A percentile compares a stretch with the other conserved stretches of the same genome.
Conservation (phyloP, 37 sponge, comb jelly and placozoan genomes). For the Ianthella basta region DNA sequence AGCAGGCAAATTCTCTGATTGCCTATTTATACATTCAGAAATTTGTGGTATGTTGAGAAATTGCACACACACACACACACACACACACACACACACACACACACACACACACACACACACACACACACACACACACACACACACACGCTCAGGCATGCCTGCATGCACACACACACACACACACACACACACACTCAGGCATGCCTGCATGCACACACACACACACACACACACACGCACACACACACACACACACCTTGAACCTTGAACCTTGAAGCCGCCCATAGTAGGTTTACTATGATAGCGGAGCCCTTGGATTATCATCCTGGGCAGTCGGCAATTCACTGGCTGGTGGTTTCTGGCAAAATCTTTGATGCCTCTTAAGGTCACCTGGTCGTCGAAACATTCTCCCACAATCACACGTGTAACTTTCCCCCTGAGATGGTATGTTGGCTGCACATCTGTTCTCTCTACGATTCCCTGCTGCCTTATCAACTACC, state of each 20-base stretch:
- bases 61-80: too few species aligned
- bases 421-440: neutral
- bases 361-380: neutral
- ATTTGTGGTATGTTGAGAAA: too few species aligned
- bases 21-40: too few species aligned
- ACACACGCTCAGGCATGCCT: slow-evolving; percentile 15
- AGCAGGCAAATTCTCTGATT: neutral
- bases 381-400: neutral
- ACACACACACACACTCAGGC: too few species aligned
- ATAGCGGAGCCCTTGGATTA: neutral
- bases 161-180: too few species aligned
- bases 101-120: slow-evolving; percentile 16
- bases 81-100: neutral
- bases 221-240: too few species aligned
- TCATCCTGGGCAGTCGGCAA: neutral
- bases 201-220: too few species aligned
- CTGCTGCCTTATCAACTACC: slow-evolving; percentile 21
- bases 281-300: neutral
- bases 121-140: neutral
- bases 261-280: too few species aligned
- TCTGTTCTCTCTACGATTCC: neutral
- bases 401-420: neutral
- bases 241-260: too few species aligned
- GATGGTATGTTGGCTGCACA: slow-evolving; percentile 10
- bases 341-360: neutral